Percentiles rank a stretch among this genome's conserved stretches.
These are phyloP conservation scores for Pammene fasciana DNA, from an alignment of 2,888 invertebrate species.

Conservation along the genomic window DNA sequence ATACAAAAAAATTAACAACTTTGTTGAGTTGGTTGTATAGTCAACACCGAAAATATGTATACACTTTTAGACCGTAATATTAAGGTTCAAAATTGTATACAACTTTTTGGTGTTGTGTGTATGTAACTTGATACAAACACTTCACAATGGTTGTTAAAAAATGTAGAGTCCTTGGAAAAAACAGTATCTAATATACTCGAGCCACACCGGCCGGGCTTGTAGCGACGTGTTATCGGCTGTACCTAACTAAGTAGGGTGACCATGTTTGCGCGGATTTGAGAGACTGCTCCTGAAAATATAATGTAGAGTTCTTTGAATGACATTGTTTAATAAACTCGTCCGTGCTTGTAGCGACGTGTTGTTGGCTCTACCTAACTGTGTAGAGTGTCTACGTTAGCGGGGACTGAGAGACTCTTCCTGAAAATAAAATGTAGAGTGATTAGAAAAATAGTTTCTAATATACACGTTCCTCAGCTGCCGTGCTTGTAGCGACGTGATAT, in stretches of 20 bases:
- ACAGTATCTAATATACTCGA: slow-evolving; percentile 39
- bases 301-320: too few species aligned
- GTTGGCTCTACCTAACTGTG: slow-evolving; percentile 42
- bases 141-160: slow-evolving; percentile 12
- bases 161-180: slow-evolving; percentile 44
- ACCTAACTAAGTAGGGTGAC: slow-evolving; percentile 46
- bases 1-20: too few species aligned
- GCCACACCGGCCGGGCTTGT: slow-evolving; percentile 44
- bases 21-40: too few species aligned
- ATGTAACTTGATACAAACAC: background rate
- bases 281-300: background rate
- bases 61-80: too few species aligned
- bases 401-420: background rate
- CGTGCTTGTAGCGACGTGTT: slow-evolving; percentile 46
- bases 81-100: too few species aligned
- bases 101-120: background rate
- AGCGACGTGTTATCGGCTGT: slow-evolving; percentile 44
- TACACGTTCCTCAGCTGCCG: slow-evolving; percentile 35
- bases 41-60: too few species aligned
- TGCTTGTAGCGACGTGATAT: slow-evolving; percentile 45
- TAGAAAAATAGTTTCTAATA: background rate
- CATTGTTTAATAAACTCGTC: slow-evolving; percentile 10
- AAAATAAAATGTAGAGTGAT: background rate
- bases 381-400: slow-evolving; percentile 45
- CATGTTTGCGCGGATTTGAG: slow-evolving; percentile 7